A percentile compares a stretch with the other conserved stretches of the same genome.
phyloP scores from a whole-genome alignment of 2,888 invertebrate genomes.

The Sinodicranocentrus sp. region DNA sequence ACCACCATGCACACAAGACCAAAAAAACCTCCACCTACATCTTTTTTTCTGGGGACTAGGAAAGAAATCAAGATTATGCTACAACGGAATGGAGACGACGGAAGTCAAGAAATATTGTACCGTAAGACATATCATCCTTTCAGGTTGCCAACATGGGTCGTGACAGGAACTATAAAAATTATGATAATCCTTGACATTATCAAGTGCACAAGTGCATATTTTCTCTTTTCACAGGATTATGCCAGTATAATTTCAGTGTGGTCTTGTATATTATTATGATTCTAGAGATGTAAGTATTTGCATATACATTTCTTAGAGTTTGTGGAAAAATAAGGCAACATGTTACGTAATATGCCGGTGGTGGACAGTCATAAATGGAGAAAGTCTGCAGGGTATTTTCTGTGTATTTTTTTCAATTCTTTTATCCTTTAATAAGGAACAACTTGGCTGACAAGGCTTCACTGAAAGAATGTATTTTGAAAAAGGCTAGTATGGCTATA shows the following conservation, averaged over 20 bases:
- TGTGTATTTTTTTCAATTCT: too few relatives aligned
- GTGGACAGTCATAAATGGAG: constrained; percentile 24
- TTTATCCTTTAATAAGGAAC: too few relatives aligned
- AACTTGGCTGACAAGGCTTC: too few relatives aligned
- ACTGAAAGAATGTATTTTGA: too few relatives aligned
- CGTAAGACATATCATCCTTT: constrained; percentile 47
- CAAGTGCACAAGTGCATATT: constrained; percentile 38
- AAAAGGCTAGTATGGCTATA: too few relatives aligned
- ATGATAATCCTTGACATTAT: constrained; percentile 64
- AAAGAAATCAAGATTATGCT: constrained; percentile 42
- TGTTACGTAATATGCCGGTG: too few relatives aligned
- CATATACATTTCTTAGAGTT: too few relatives aligned
- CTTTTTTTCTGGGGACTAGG: constrained; percentile 3
- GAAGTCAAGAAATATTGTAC: constrained; percentile 61
- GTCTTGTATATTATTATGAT: too few relatives aligned
- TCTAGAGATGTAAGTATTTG: too few relatives aligned
- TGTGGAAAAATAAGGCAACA: too few relatives aligned
- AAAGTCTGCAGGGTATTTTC: constrained; percentile 25
- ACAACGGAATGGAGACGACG: constrained; percentile 23
- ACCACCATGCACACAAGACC: constrained; percentile 15
- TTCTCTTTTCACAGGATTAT: too few relatives aligned
- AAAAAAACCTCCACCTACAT: constrained; percentile 55
- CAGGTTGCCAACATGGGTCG: constrained; percentile 44
- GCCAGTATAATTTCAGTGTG: too few relatives aligned
- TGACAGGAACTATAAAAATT: constrained; percentile 67